These are phyloP conservation scores for Arbacia lixula DNA, from an alignment of 53 echinoderm and acorn worm genomes.

Conservation along the genomic window DNA sequence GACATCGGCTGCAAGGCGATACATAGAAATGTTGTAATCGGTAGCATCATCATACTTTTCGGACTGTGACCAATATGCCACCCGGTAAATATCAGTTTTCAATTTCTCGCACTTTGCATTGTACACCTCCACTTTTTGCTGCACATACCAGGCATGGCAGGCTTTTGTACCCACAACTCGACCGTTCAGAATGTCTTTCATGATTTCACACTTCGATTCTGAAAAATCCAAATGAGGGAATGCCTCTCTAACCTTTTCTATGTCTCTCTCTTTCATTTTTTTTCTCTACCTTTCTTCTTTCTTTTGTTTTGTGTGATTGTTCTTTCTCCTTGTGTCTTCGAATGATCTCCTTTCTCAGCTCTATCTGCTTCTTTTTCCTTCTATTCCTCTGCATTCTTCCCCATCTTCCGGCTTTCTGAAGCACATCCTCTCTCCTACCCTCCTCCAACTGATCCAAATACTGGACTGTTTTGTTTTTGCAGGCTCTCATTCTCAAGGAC, in stretches of 20 bases:
- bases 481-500: slow-evolving; percentile 46
- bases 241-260: slow-evolving; percentile 18
- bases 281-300: slow-evolving; percentile 60
- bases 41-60: slow-evolving; percentile 62
- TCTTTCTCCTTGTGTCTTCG: slow-evolving; percentile 59
- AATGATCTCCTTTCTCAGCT: slow-evolving; percentile 58
- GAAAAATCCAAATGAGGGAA: slow-evolving; percentile 56
- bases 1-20: slow-evolving; percentile 51
- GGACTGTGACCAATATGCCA: slow-evolving; percentile 62
- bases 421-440: slow-evolving; percentile 32
- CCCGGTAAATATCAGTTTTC: slow-evolving; percentile 29
- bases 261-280: slow-evolving; percentile 47
- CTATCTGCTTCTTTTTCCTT: slow-evolving; percentile 58
- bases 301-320: slow-evolving; percentile 45
- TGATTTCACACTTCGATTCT: slow-evolving; percentile 8
- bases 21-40: slow-evolving; percentile 56
- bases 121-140: slow-evolving; percentile 37
- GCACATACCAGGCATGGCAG: slow-evolving; percentile 65
- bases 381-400: slow-evolving; percentile 64
- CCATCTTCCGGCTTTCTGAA: slow-evolving; percentile 54
- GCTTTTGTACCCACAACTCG: slow-evolving; percentile 50
- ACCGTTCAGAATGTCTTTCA: slow-evolving; percentile 50
- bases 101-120: slow-evolving; percentile 65
- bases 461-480: slow-evolving; percentile 51
- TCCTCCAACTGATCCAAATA: slow-evolving; percentile 56